Evolutionary conservation across 1,140 invertebrate species (phyloP), one percentile per base, ranked within the genome.

Genomic region (Zaprionus nigranus): DNA sequence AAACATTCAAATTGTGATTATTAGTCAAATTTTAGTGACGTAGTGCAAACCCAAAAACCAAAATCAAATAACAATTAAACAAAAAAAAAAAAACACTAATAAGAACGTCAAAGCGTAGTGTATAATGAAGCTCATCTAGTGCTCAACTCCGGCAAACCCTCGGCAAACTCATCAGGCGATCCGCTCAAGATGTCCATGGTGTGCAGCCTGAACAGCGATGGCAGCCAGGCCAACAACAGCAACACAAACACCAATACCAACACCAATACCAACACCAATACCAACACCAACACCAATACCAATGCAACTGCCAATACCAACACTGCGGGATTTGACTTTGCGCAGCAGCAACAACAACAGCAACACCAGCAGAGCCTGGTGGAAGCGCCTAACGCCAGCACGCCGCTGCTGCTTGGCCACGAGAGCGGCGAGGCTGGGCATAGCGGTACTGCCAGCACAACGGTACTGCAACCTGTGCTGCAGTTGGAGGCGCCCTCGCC

Each of bases 1-100:
- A 75, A 77, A 66, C 64, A 82, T 59, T 58, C 72, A 75, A 79
- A 76, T 75, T 86, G 84, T 88, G 84, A 86, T 86, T 83, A 78
- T 81, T 86, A 83, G 83, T 88, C 77, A 78, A 88, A 81, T 80
- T 67, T 67, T 65, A 82, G 61, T 59, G 75, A 70, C 20, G 38
- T 58, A 74, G 63, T 54, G 36, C 36, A 62, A n/a, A 57, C 40
- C 40, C 40, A 76, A 61, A 69, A 22, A 28, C 13, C n/a, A 28
- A 40, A 22, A 9, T 38, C 15, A 54, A 66, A 30, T 6, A 61
- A 67, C 15, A 43, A 64, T 57, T 13, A 61, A 54, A 43, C 17
- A 61, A 67, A 40, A 40, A 34, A 26, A 34, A 49, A 12, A 6
- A 13, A 20, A 61, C 57, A n/a, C n/a, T n/a, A n/a, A n/a, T 22